Percentiles rank a stretch among this genome's conserved stretches.
phyloP scores from a whole-genome alignment of 1,140 invertebrate species.

The Panagrolaimus sp. region DNA sequence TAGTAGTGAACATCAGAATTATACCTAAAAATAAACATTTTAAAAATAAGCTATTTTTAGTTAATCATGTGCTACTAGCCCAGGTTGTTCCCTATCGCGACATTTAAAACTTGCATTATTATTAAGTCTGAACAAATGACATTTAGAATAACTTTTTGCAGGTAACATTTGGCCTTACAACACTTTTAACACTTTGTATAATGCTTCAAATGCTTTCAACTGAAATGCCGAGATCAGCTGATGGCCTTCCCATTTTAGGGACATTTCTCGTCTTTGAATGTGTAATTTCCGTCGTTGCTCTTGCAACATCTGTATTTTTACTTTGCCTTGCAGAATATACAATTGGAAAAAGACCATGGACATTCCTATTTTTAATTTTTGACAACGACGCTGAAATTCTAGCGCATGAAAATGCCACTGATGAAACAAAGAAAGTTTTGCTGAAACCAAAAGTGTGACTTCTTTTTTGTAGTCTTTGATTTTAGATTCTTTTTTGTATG shows the following conservation, averaged over 20 bases:
- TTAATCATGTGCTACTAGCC: no score
- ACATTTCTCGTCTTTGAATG: neutral
- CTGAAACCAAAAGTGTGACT: no score
- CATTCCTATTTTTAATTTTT: neutral
- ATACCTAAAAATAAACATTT: no score
- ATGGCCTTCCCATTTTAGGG: neutral
- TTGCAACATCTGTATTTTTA: neutral
- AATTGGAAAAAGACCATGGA: neutral
- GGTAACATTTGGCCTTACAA: slow-evolving; percentile 3
- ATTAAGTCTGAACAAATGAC: no score
- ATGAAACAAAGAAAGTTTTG: neutral
- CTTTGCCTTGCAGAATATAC: neutral
- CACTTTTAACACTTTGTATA: neutral
- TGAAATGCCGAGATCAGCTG: neutral
- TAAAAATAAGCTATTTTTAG: no score
- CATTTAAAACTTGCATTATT: no score
- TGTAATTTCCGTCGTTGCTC: neutral
- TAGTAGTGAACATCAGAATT: no score
- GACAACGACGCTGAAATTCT: neutral
- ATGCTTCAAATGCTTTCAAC: slow-evolving; percentile 9
- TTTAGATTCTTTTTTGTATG: neutral
- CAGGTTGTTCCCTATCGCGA: no score
- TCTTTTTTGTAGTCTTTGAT: neutral
- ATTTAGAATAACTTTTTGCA: no score
- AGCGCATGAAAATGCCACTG: no score